Evolutionary conservation across 2,888 invertebrate genomes (phyloP), one percentile per base, ranked within the genome.

Genomic region (Ichneumon xanthorius): DNA sequence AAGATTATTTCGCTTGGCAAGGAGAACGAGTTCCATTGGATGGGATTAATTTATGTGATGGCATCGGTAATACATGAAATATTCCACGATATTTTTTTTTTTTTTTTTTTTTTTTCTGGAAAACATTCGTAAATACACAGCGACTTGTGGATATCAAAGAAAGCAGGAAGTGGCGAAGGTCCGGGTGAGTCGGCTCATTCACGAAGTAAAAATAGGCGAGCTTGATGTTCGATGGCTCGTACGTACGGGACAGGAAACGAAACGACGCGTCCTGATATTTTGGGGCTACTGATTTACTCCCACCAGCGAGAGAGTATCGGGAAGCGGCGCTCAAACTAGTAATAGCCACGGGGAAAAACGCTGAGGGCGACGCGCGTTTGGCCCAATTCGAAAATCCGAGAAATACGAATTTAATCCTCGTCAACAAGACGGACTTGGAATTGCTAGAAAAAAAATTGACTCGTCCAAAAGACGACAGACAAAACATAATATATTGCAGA

Each of bases 221-320:
- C 50, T 71, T 14, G 65, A 82, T 70, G 70, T 68, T 63, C 53
- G 63, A 11, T 9, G 61, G 40, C 45, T 22, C 70, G 50, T 50
- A 78, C 26, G 50, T 48, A 19, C 19, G 50, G 55, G 58, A 78
- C 77, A 77, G 77, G 80, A 84, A 84, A 70, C 30, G 53, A 26
- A 68, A 78, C 68, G 67, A 50, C 55, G 37, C 71, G 72, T 76
- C 50, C 33, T 40, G 71, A 75, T 85, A 78, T 82, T 84, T 81
- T 78, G 50, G 61, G 71, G 37, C 73, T 53, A 63, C 53, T 58
- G 72, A 81, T 84, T 84, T 72, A 50, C 26, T 72, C 67, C 63
- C 77, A 11, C 14, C 67, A 19, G 26, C 70, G 14, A 16, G 45
- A 19, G 40, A 22, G 33, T 45, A 79, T 71, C 63, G 37, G 37